A percentile compares a stretch with the other conserved stretches of the same genome.
Conservation (phyloP, 2,888 invertebrate species). For the Thereva unica region DNA sequence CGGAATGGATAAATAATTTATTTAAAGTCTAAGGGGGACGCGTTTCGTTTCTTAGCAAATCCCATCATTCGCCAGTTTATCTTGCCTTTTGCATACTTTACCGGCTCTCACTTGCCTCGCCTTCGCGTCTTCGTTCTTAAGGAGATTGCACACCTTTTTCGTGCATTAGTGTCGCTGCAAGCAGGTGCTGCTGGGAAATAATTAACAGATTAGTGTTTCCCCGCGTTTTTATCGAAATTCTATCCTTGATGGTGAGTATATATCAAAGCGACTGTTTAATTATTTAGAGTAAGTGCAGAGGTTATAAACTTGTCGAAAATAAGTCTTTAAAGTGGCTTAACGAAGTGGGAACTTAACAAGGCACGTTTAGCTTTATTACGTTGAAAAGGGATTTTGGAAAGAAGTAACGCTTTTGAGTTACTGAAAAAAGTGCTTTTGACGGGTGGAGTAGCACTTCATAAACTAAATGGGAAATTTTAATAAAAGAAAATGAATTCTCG, state of each 20-base stretch:
- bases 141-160: not conserved
- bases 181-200: constrained; percentile 50
- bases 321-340: no score
- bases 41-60: constrained; percentile 8
- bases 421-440: no score
- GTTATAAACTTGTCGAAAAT: no score
- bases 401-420: no score
- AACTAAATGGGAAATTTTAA: no score
- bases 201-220: constrained; percentile 51
- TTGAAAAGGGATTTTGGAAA: no score
- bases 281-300: no score
- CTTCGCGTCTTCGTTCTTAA: not conserved
- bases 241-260: not conserved
- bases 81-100: not conserved
- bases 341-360: no score
- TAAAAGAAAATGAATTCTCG: no score
- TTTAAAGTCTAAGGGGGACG: constrained; percentile 40
- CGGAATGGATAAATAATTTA: constrained; percentile 45
- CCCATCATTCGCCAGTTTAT: constrained; percentile 23
- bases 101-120: not conserved
- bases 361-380: no score
- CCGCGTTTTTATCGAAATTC: not conserved
- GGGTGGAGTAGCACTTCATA: no score
- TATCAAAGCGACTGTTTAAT: not conserved
- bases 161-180: constrained; percentile 44